A percentile compares a stretch with the other conserved stretches of the same genome.
Evolutionary conservation across 2,797 vertebrate species (phyloP).

Genomic region (Benthosema pterotum): DNA sequence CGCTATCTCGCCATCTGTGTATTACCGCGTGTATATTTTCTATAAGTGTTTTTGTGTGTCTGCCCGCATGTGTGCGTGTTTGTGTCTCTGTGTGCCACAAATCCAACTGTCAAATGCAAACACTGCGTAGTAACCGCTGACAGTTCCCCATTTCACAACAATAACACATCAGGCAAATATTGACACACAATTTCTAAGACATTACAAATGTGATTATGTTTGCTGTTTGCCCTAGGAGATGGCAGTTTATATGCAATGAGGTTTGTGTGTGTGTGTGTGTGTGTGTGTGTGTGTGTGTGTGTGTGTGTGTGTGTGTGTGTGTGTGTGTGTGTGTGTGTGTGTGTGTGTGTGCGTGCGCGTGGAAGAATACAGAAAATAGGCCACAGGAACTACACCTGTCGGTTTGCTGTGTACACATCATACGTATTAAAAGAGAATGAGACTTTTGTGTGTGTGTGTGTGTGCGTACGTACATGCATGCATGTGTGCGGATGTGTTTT

Average conservation of each 20-base stretch:
- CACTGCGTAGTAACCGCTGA: constrained; percentile 60
- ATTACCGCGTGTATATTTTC: not conserved
- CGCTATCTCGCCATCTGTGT: not conserved
- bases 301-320: constrained; percentile 27
- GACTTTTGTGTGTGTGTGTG: not conserved
- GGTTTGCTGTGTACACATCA: constrained; percentile 48
- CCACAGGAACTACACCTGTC: constrained; percentile 30
- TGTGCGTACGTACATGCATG: constrained; percentile 9
- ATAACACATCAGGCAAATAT: constrained; percentile 78
- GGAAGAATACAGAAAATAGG: constrained; percentile 14
- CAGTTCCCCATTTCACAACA: constrained; percentile 75
- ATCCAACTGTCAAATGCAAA: constrained; percentile 64
- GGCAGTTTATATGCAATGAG: constrained; percentile 73
- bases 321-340: constrained; percentile 22
- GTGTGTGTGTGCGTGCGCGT: constrained; percentile 5
- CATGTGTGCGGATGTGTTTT: constrained; percentile 25
- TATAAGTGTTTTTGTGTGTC: not conserved
- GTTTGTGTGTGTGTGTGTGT: constrained; percentile 19
- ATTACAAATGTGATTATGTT: constrained; percentile 78
- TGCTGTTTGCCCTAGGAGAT: constrained; percentile 72
- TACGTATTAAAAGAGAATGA: constrained; percentile 17
- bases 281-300: constrained; percentile 15
- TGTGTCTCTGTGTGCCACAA: constrained; percentile 35
- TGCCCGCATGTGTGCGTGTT: not conserved
- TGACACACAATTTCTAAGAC: constrained; percentile 75